Percentiles rank a stretch among this genome's conserved stretches.
Evolutionary conservation across 2,888 invertebrate species (phyloP).

Genomic region (Volucella inflata): DNA sequence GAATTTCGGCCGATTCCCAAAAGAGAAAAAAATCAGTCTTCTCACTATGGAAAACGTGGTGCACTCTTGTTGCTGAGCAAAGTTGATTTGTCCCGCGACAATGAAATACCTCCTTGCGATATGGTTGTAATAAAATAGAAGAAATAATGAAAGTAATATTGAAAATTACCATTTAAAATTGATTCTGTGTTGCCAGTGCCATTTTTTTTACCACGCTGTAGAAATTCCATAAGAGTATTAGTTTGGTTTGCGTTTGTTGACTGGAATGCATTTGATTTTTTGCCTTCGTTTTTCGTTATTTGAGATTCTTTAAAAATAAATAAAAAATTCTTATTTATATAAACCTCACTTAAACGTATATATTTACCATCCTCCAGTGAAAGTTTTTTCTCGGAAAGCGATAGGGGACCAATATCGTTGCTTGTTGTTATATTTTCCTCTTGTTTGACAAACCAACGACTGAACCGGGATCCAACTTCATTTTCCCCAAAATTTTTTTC

Average conservation of each 20-base stretch:
- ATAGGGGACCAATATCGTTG: constrained; percentile 84
- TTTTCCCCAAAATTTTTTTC: constrained; percentile 82
- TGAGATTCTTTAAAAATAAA: constrained; percentile 24
- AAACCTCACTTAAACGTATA: neutral
- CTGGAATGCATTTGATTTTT: neutral
- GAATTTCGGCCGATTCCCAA: too few species aligned
- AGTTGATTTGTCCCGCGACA: too few species aligned
- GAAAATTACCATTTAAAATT: constrained; percentile 31
- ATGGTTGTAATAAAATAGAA: neutral
- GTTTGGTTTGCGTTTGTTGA: constrained; percentile 69
- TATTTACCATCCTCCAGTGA: constrained; percentile 87
- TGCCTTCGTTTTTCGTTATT: constrained; percentile 1
- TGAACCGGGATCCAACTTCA: constrained; percentile 88
- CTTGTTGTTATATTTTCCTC: constrained; percentile 48
- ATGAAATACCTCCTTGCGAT: too few species aligned
- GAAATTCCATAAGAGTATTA: constrained; percentile 87
- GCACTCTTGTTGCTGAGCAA: too few species aligned
- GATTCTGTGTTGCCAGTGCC: constrained; percentile 21
- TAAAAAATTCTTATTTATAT: constrained; percentile 2
- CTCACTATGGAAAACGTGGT: too few species aligned
- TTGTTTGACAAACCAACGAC: constrained; percentile 89
- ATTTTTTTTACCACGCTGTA: constrained; percentile 87
- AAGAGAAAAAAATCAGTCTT: too few species aligned
- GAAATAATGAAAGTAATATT: neutral
- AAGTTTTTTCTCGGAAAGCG: constrained; percentile 87